These are phyloP conservation scores for Rotaria socialis DNA, from an alignment of 2,888 invertebrate species.

Conservation along the genomic window DNA sequence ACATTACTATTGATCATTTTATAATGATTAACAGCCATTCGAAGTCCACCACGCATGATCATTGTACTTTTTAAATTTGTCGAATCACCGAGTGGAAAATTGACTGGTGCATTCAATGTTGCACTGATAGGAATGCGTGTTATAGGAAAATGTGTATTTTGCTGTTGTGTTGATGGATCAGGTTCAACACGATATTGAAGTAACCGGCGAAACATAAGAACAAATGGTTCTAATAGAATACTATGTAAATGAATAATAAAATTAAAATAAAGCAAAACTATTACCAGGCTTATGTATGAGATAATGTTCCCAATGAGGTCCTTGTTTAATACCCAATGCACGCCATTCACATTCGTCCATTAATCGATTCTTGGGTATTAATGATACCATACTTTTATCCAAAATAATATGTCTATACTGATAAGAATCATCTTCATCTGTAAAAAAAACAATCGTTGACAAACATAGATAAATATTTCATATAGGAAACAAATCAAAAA, in stretches of 20 bases:
- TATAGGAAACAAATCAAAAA: too few relatives aligned
- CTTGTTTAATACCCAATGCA: conserved; percentile 45
- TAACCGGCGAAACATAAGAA: conserved; percentile 2
- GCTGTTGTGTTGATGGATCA: neutral
- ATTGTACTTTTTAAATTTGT: neutral
- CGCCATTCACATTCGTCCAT: conserved; percentile 47
- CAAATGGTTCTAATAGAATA: conserved; percentile 2
- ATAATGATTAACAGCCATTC: neutral
- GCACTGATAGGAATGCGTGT: neutral
- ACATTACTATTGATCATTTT: neutral
- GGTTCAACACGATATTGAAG: neutral
- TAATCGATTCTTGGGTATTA: conserved; percentile 44
- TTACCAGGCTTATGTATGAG: conserved; percentile 46
- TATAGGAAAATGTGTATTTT: conserved; percentile 7
- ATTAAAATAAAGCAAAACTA: neutral
- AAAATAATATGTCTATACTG: conserved; percentile 43
- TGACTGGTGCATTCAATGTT: neutral
- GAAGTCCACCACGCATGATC: neutral
- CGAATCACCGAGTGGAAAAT: neutral
- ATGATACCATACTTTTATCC: conserved; percentile 38
- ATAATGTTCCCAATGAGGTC: conserved; percentile 45
- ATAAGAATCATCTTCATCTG: neutral
- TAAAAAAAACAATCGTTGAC: too few relatives aligned
- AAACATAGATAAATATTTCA: too few relatives aligned
- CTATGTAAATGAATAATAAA: neutral